These are phyloP conservation scores for Neomorphus geoffroyi DNA, from an alignment of 2,797 vertebrate genomes.

Conservation along the genomic window DNA sequence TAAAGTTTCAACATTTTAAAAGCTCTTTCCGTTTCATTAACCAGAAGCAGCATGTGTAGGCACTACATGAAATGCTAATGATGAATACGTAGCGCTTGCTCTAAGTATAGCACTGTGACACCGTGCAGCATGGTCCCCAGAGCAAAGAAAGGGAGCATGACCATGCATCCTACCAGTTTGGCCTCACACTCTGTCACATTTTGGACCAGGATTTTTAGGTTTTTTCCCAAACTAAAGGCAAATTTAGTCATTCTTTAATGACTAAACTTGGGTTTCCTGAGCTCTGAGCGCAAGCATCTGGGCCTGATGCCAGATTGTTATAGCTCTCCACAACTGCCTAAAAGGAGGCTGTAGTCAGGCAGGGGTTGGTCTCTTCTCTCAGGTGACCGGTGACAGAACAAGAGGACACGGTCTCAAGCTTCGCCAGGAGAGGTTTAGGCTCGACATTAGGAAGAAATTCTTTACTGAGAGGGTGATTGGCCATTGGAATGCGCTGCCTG, in stretches of 20 bases:
- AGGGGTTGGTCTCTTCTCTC: too few species aligned
- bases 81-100: rapidly evolving
- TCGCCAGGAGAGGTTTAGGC: too few species aligned
- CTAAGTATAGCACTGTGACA: neutral
- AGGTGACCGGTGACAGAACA: too few species aligned
- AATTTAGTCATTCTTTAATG: conserved; percentile 14
- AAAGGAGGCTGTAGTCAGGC: too few species aligned
- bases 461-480: too few species aligned
- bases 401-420: too few species aligned
- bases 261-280: neutral
- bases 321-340: too few species aligned
- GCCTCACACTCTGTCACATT: neutral
- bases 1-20: neutral
- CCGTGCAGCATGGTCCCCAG: rapidly evolving
- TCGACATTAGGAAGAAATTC: too few species aligned
- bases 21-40: neutral
- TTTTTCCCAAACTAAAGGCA: neutral
- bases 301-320: conserved; percentile 11
- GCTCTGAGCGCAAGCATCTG: neutral
- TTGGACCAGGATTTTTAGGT: neutral
- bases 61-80: neutral
- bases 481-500: too few species aligned
- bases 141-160: neutral
- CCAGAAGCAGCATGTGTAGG: neutral
- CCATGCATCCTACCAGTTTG: neutral